phyloP scores from a whole-genome alignment of 2,797 vertebrate genomes.

The Alca torda region DNA sequence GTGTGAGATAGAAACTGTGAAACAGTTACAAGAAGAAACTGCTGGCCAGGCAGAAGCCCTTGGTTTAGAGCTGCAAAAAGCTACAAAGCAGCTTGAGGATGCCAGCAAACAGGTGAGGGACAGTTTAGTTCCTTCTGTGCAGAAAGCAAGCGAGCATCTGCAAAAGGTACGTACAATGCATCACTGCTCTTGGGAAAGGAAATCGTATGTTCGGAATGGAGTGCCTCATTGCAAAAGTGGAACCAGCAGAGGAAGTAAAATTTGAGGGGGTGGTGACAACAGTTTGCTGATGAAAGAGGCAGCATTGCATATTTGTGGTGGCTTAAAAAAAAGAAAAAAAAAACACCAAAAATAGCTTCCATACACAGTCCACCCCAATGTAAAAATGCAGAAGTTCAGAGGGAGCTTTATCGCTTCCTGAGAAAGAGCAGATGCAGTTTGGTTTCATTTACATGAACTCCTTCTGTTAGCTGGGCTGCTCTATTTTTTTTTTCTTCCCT shows the following conservation, averaged over 20 bases:
- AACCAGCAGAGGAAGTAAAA: conserved; percentile 72
- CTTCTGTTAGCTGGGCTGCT: not conserved
- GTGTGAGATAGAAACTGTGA: conserved; percentile 83
- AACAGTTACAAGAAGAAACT: conserved; percentile 79
- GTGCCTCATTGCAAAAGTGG: conserved; percentile 48
- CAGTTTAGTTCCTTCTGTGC: not conserved
- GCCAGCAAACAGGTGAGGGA: conserved; percentile 27
- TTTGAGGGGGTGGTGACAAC: conserved; percentile 64
- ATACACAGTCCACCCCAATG: conserved; percentile 49
- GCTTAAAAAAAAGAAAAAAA: conserved; percentile 1
- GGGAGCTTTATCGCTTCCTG: conserved; percentile 73
- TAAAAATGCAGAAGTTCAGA: conserved; percentile 73
- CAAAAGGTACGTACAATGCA: fast-evolving
- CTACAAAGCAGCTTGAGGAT: not conserved
- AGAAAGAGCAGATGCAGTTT: conserved; percentile 69
- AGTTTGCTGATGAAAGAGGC: conserved; percentile 71
- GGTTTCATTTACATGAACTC: conserved; percentile 39
- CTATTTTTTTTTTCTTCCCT: not conserved
- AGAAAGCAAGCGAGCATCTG: not conserved
- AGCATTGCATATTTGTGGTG: conserved; percentile 65
- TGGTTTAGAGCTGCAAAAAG: conserved; percentile 23
- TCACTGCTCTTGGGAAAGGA: not conserved
- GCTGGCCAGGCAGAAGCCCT: conserved; percentile 70
- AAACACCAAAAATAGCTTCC: conserved; percentile 49
- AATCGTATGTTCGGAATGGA: not conserved